Evolutionary conservation across 2,113 vertebrate genomes (phyloP).

Genomic region (Carettochelys insculpta): DNA sequence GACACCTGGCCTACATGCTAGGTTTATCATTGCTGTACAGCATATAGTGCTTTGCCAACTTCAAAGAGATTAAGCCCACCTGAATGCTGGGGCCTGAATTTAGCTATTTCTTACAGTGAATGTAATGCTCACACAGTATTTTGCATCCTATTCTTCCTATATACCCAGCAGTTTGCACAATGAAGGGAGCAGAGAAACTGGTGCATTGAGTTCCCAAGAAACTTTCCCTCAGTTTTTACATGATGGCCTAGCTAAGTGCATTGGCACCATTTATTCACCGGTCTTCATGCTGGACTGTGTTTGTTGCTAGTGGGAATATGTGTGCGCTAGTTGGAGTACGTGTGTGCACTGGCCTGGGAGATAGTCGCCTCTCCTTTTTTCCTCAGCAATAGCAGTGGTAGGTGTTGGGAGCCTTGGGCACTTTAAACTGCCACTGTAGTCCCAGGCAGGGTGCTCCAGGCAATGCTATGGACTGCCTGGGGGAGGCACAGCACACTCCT

Average conservation of each 20-base stretch:
- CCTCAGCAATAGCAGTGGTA: not conserved
- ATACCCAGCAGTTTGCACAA: not conserved
- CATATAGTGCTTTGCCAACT: not conserved
- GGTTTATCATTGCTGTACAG: not conserved
- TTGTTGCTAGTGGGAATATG: not conserved
- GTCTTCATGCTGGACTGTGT: not conserved
- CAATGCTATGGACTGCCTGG: no score
- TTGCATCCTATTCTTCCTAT: not conserved
- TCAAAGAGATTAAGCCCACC: rapidly evolving
- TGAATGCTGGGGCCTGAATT: rapidly evolving
- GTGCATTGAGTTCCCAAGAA: not conserved
- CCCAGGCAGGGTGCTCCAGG: no score
- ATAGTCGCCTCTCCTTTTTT: not conserved
- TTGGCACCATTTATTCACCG: rapidly evolving
- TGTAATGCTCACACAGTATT: not conserved
- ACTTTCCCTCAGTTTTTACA: not conserved
- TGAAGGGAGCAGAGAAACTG: not conserved
- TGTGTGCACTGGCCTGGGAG: not conserved
- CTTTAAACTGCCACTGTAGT: no score
- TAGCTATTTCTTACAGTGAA: not conserved
- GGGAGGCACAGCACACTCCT: no score
- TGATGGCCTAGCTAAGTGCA: not conserved
- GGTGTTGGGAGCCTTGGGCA: no score
- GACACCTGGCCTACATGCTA: not conserved
- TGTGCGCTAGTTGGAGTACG: not conserved